These are phyloP conservation scores for Danionella cerebrum DNA, from an alignment of 2,113 vertebrate species.

Conservation along the genomic window DNA sequence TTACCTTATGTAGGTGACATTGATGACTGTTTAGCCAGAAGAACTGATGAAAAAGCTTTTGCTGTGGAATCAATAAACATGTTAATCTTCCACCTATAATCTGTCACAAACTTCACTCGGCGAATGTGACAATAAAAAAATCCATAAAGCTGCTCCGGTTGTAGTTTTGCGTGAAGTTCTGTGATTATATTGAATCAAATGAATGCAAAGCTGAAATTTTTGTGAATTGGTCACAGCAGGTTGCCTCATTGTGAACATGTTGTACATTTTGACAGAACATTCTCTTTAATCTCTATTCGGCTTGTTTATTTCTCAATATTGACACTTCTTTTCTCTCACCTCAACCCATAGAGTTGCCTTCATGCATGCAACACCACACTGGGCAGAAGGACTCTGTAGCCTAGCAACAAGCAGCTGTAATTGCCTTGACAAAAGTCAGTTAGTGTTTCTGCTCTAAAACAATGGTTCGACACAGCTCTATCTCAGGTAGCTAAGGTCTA, in stretches of 20 bases:
- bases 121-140: too few relatives aligned
- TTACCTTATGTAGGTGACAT: slow-evolving; percentile 11
- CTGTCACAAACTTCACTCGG: not conserved
- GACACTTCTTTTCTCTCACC: slow-evolving; percentile 20
- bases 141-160: too few relatives aligned
- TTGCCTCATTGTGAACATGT: not conserved
- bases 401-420: slow-evolving; percentile 57
- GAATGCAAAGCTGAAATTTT: not conserved
- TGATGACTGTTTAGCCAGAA: not conserved
- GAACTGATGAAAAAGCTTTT: too few relatives aligned
- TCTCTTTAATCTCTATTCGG: not conserved
- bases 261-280: not conserved
- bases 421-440: slow-evolving; percentile 50
- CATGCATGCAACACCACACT: slow-evolving; percentile 37
- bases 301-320: slow-evolving; percentile 25
- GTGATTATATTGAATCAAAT: too few relatives aligned
- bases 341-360: slow-evolving; percentile 32
- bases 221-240: not conserved
- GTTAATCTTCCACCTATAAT: not conserved
- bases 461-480: slow-evolving; percentile 37
- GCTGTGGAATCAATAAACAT: not conserved
- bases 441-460: slow-evolving; percentile 47
- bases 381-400: slow-evolving; percentile 50
- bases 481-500: slow-evolving; percentile 6
- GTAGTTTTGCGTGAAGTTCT: too few relatives aligned